Evolutionary conservation across 2,888 invertebrate species (phyloP).

Genomic region (Thecocarcelia acutangulata): DNA sequence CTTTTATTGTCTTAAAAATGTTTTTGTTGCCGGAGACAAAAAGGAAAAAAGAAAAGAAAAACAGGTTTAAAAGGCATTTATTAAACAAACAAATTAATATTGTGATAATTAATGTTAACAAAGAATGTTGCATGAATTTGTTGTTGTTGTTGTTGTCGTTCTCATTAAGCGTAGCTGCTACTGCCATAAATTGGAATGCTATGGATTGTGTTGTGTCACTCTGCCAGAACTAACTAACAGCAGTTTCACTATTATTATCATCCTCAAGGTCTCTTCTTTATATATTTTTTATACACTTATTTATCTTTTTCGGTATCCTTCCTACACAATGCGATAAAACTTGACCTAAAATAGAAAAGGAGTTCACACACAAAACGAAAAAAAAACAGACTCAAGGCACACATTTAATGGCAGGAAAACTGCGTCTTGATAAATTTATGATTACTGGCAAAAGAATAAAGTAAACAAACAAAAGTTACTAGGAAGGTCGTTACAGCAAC

Average conservation of each 20-base stretch:
- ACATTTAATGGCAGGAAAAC: constrained; percentile 8
- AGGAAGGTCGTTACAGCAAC: background rate
- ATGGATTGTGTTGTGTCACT: too few relatives aligned
- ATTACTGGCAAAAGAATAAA: background rate
- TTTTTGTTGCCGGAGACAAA: background rate
- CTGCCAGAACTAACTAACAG: background rate
- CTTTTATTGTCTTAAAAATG: constrained; percentile 3
- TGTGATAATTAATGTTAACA: constrained; percentile 66
- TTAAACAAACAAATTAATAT: constrained; percentile 67
- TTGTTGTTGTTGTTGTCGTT: constrained; percentile 5
- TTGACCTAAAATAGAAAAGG: constrained; percentile 29
- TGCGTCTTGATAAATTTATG: constrained; percentile 19
- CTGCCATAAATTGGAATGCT: constrained; percentile 2
- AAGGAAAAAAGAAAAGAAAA: too few relatives aligned
- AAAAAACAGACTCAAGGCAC: background rate
- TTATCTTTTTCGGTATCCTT: constrained; percentile 1
- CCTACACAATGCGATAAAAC: constrained; percentile 30
- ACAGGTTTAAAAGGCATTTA: constrained; percentile 60
- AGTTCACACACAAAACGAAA: background rate
- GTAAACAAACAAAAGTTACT: background rate
- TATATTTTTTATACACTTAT: constrained; percentile 1
- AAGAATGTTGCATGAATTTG: constrained; percentile 45
- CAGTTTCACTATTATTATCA: constrained; percentile 26
- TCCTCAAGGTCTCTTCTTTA: constrained; percentile 23
- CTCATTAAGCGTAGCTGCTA: background rate